Conservation (phyloP, 2,113 vertebrate species). For the Aegithalos caudatus region DNA sequence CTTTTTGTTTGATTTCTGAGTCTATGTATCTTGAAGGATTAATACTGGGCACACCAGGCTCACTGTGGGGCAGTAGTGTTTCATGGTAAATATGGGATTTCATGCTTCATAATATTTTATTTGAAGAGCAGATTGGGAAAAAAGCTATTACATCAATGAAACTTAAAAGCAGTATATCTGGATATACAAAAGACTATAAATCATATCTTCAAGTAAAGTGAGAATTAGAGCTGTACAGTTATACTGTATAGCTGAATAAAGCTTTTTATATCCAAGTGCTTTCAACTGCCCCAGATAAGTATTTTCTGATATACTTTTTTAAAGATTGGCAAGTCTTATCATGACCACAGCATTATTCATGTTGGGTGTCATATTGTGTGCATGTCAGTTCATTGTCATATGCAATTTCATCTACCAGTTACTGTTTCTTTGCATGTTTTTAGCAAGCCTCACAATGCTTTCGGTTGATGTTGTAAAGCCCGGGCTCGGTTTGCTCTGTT, state of each 20-base stretch:
- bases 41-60: background rate
- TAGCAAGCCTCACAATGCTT: slow-evolving; percentile 12
- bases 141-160: background rate
- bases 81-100: background rate
- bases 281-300: background rate
- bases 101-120: background rate
- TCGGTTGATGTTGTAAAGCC: slow-evolving; percentile 48
- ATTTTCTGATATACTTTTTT: background rate
- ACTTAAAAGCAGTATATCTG: background rate
- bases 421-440: slow-evolving; percentile 76
- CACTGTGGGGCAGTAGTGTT: background rate
- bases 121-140: slow-evolving; percentile 8
- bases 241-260: background rate
- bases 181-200: background rate
- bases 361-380: slow-evolving; percentile 45
- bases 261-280: background rate
- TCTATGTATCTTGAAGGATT: background rate
- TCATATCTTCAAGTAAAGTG: background rate
- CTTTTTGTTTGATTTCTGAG: slow-evolving; percentile 15
- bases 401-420: background rate
- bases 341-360: background rate
- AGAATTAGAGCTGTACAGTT: background rate
- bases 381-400: slow-evolving; percentile 64
- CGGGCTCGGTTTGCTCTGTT: slow-evolving; percentile 81
- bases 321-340: slow-evolving; percentile 32